Percentiles rank a stretch among this genome's conserved stretches.
Evolutionary conservation across 64 coral and sea anemone genomes (phyloP).

Genomic region (Montipora foliosa): DNA sequence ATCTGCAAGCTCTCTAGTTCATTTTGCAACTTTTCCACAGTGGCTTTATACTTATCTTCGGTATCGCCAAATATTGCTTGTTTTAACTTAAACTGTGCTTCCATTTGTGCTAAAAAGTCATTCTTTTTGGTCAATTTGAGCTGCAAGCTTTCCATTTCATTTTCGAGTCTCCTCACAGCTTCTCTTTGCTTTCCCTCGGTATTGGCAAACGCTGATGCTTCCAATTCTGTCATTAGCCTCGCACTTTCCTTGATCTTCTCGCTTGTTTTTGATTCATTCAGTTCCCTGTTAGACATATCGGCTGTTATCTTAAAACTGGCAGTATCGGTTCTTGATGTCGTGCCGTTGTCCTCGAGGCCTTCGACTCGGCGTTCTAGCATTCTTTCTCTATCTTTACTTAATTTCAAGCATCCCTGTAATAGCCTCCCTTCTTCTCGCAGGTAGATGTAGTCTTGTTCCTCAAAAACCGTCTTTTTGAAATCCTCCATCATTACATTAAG

Average conservation of each 20-base stretch:
- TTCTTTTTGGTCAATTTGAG: not conserved
- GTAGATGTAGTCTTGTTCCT: not conserved
- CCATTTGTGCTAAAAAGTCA: not conserved
- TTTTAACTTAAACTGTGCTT: not conserved
- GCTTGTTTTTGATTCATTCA: not conserved
- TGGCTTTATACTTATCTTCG: not conserved
- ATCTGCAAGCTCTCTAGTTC: not conserved
- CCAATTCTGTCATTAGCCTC: not conserved
- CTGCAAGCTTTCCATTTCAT: not conserved
- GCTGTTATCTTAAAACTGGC: not conserved
- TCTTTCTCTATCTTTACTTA: not conserved
- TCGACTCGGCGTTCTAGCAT: not conserved
- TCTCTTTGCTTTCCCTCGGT: not conserved
- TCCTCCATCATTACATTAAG: not conserved
- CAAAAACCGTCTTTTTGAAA: not conserved
- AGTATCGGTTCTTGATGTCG: not conserved
- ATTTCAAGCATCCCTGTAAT: slow-evolving; percentile 1
- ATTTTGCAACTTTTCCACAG: not conserved
- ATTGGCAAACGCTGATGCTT: not conserved
- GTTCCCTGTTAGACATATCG: not conserved
- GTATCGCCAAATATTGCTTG: not conserved
- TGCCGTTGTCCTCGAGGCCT: not conserved
- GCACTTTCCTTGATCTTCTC: not conserved
- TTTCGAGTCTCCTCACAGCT: not conserved
- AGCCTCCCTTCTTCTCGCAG: slow-evolving; percentile 8